phyloP scores from a whole-genome alignment of 2,113 vertebrate genomes.

The Prolemur simus region DNA sequence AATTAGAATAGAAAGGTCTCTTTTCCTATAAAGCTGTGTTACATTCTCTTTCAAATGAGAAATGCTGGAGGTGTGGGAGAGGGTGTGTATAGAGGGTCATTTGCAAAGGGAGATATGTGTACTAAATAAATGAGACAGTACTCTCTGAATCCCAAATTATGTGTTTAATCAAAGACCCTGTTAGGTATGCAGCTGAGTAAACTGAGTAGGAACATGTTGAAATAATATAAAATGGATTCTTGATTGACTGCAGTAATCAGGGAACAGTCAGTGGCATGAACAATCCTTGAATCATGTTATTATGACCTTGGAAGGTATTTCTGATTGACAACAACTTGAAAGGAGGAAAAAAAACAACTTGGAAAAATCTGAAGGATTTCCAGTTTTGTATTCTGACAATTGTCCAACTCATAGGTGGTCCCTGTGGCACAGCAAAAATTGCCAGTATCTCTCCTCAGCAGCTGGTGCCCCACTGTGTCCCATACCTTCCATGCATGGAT shows the following conservation, averaged over 20 bases:
- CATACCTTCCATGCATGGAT: not conserved
- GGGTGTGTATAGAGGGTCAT: not conserved
- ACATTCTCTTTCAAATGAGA: not conserved
- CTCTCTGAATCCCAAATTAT: slow-evolving; percentile 42
- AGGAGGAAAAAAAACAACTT: not conserved
- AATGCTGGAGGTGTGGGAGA: not conserved
- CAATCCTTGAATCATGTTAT: slow-evolving; percentile 35
- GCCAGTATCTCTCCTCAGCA: not conserved
- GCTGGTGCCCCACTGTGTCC: not conserved
- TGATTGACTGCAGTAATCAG: slow-evolving; percentile 59
- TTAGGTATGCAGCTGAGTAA: slow-evolving; percentile 54
- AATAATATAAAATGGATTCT: slow-evolving; percentile 50
- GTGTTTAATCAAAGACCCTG: slow-evolving; percentile 50
- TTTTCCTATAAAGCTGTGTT: slow-evolving; percentile 19
- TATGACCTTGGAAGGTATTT: slow-evolving; percentile 55
- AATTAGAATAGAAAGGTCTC: not conserved
- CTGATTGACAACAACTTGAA: slow-evolving; percentile 55
- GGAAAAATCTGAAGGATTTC: slow-evolving; percentile 36
- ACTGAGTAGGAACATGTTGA: slow-evolving; percentile 25
- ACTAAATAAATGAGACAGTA: slow-evolving; percentile 16
- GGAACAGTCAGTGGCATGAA: not conserved
- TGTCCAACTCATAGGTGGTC: not conserved
- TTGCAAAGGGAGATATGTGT: slow-evolving; percentile 2
- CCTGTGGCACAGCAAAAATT: not conserved
- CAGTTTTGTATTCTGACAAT: not conserved